A percentile compares a stretch with the other conserved stretches of the same genome.
Evolutionary conservation across 2,113 vertebrate species (phyloP).

Genomic region (Panurus biarmicus): DNA sequence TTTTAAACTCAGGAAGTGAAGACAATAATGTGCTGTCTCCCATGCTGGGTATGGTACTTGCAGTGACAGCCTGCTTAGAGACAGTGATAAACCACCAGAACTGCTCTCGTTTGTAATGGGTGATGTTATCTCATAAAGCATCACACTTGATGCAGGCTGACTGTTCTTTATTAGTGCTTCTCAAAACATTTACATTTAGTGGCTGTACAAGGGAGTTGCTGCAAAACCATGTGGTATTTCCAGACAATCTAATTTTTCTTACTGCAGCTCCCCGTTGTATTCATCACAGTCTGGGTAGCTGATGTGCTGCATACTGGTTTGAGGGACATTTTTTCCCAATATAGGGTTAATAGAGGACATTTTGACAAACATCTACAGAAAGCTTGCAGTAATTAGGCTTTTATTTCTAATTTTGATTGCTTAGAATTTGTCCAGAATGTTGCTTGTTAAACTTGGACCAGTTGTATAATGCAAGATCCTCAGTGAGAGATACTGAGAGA

Average conservation of each 20-base stretch:
- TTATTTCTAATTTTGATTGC: neutral
- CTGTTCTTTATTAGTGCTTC: neutral
- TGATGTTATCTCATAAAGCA: neutral
- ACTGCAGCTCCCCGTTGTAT: neutral
- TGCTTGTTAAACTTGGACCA: neutral
- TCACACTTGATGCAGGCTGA: neutral
- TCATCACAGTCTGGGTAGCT: neutral
- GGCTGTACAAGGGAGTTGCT: neutral
- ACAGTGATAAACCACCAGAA: neutral
- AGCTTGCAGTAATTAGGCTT: neutral
- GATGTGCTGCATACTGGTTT: neutral
- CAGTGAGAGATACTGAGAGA: neutral
- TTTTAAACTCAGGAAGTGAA: conserved; percentile 83
- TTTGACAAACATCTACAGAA: neutral
- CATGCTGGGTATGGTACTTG: conserved; percentile 71
- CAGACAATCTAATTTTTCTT: neutral
- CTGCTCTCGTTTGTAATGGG: neutral
- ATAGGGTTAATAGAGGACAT: neutral
- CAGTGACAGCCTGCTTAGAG: neutral
- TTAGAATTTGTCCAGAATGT: neutral
- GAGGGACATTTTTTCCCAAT: neutral
- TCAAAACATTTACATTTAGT: neutral
- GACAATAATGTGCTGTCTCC: conserved; percentile 73
- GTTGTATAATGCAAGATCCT: neutral
- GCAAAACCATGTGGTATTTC: neutral